phyloP scores from a whole-genome alignment of 2,113 vertebrate genomes.

The Callionymus lyra region DNA sequence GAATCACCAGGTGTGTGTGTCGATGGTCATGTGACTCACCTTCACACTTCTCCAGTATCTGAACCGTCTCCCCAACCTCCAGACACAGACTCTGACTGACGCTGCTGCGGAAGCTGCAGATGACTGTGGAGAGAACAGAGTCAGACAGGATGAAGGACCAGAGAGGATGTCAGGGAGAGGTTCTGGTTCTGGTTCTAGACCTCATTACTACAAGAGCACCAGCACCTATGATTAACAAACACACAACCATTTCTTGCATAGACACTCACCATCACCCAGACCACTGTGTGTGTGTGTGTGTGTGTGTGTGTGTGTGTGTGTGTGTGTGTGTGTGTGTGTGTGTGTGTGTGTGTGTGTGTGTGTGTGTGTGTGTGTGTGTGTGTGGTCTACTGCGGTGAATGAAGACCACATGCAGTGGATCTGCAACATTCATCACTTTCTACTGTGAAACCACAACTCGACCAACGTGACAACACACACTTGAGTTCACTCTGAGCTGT shows the following conservation, averaged over 20 bases:
- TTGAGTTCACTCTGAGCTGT: no score
- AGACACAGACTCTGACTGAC: conserved; percentile 82
- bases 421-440: no score
- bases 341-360: not conserved
- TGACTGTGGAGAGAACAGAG: conserved; percentile 62
- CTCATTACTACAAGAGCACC: no score
- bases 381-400: no score
- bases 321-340: not conserved
- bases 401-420: no score
- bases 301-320: conserved; percentile 5
- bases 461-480: no score
- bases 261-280: no score
- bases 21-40: conserved; percentile 59
- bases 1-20: not conserved
- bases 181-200: no score
- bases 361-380: not conserved
- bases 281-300: not conserved
- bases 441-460: no score
- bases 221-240: no score
- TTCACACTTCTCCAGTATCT: conserved; percentile 95
- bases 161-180: no score
- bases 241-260: no score
- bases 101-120: conserved; percentile 87
- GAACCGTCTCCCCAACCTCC: conserved; percentile 93
- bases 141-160: conserved; percentile 29